A percentile compares a stretch with the other conserved stretches of the same genome.
Conservation (phyloP, 2,888 invertebrate genomes). For the Drosophila eohydei region DNA sequence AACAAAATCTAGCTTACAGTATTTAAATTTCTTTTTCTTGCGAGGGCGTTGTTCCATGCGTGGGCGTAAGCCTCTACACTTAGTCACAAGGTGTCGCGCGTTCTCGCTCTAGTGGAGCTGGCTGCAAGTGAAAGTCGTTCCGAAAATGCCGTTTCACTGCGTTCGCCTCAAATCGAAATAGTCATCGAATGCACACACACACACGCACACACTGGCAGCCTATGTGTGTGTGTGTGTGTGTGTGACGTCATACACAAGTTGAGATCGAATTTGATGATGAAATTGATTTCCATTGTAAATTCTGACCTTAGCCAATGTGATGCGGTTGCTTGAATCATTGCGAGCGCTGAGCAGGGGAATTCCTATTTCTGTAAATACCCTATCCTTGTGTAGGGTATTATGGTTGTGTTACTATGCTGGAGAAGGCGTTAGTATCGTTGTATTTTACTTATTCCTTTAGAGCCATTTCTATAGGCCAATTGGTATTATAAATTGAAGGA, state of each 20-base stretch:
- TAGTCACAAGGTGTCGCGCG: slow-evolving; percentile 13
- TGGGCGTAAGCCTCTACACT: slow-evolving; percentile 2
- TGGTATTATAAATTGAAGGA: neutral
- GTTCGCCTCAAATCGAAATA: slow-evolving; percentile 4
- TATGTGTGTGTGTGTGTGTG: neutral
- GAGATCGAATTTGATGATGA: slow-evolving; percentile 15
- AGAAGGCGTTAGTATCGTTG: neutral
- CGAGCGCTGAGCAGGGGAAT: neutral
- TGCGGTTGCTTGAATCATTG: slow-evolving; percentile 1
- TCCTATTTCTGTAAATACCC: neutral
- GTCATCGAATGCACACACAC: slow-evolving; percentile 26
- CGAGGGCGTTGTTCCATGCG: neutral
- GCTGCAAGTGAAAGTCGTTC: slow-evolving; percentile 39
- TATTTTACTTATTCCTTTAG: neutral
- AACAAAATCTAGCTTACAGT: neutral
- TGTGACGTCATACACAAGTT: slow-evolving; percentile 36
- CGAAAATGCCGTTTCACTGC: slow-evolving; percentile 1
- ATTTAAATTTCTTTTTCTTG: neutral
- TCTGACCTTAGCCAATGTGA: slow-evolving; percentile 26
- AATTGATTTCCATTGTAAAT: slow-evolving; percentile 28
- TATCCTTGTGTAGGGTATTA: neutral
- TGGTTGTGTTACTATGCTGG: neutral
- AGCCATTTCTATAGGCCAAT: no score
- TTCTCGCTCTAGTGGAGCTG: neutral
- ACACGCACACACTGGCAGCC: neutral